phyloP scores from a whole-genome alignment of 2,113 vertebrate species.

The Myrmecophaga tridactyla region DNA sequence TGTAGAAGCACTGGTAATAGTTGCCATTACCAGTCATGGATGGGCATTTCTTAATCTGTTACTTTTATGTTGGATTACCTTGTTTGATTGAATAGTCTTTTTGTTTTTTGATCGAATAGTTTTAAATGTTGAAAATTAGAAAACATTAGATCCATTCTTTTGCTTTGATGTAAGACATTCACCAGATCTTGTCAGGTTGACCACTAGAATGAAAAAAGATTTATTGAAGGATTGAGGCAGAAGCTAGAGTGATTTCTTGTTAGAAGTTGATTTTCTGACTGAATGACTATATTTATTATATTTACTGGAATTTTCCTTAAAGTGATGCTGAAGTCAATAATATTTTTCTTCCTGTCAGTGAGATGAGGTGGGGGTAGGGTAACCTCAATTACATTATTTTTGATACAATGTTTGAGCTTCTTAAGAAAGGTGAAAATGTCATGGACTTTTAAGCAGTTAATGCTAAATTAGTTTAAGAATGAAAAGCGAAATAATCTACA shows the following conservation, averaged over 20 bases:
- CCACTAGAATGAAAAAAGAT: neutral
- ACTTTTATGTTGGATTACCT: slow-evolving; percentile 11
- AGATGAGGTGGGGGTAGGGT: neutral
- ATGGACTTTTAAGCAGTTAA: neutral
- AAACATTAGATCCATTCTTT: slow-evolving; percentile 30
- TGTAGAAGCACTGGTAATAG: neutral
- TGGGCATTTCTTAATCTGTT: neutral
- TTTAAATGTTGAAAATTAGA: neutral
- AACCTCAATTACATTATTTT: slow-evolving; percentile 28
- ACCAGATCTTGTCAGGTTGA: neutral
- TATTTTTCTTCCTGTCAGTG: slow-evolving; percentile 32
- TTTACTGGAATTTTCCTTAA: slow-evolving; percentile 55
- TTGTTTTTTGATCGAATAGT: slow-evolving; percentile 7
- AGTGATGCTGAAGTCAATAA: neutral
- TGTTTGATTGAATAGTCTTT: neutral
- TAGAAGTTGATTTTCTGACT: slow-evolving; percentile 17
- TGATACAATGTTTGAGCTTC: slow-evolving; percentile 25
- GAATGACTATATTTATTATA: neutral
- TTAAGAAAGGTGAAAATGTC: neutral
- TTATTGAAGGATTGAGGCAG: slow-evolving; percentile 2
- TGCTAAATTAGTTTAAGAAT: slow-evolving; percentile 41
- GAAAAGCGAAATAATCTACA: slow-evolving; percentile 29
- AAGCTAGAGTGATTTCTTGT: slow-evolving; percentile 30
- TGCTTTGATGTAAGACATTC: slow-evolving; percentile 14
- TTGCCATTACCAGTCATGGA: neutral